phyloP scores from a whole-genome alignment of 2,888 invertebrate genomes.

The Drosophila putrida region DNA sequence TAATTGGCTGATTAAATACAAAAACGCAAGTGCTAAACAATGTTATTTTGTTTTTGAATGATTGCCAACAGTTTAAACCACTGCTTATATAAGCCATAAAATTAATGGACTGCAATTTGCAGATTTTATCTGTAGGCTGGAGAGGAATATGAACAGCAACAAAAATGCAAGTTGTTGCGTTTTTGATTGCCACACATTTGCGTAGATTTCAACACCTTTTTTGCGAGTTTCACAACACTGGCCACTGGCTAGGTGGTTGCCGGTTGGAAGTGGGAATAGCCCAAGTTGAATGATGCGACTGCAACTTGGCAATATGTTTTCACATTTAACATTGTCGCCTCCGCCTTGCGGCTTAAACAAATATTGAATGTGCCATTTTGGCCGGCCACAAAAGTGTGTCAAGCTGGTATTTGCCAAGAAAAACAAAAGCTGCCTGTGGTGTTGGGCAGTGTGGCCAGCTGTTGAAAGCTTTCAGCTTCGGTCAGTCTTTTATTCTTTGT shows the following conservation, averaged over 20 bases:
- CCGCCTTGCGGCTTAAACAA: slow-evolving; percentile 36
- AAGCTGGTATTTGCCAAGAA: slow-evolving; percentile 51
- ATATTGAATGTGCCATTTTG: slow-evolving; percentile 61
- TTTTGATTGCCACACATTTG: slow-evolving; percentile 49
- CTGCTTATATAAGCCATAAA: slow-evolving; percentile 36
- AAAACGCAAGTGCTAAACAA: slow-evolving; percentile 17
- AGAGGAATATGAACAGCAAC: slow-evolving; percentile 1
- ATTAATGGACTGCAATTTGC: slow-evolving; percentile 44
- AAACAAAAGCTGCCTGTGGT: slow-evolving; percentile 35
- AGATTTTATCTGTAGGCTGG: slow-evolving; percentile 32
- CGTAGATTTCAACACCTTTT: slow-evolving; percentile 43
- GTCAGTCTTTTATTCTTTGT: slow-evolving; percentile 47
- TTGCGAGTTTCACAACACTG: slow-evolving; percentile 41
- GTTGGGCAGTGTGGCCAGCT: slow-evolving; percentile 35
- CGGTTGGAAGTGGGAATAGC: not conserved
- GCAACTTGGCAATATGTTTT: slow-evolving; percentile 39
- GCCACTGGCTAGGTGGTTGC: not conserved
- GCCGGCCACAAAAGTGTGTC: slow-evolving; percentile 65
- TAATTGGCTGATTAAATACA: slow-evolving; percentile 12
- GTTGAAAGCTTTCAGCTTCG: slow-evolving; percentile 34
- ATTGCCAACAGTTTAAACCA: slow-evolving; percentile 15
- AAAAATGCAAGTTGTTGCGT: slow-evolving; percentile 37
- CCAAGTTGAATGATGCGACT: slow-evolving; percentile 44
- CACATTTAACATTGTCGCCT: slow-evolving; percentile 29
- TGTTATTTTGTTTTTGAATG: slow-evolving; percentile 2